A percentile compares a stretch with the other conserved stretches of the same genome.
These are phyloP conservation scores for Macrotis lagotis DNA, from an alignment of 2,113 vertebrate genomes.

Conservation along the genomic window DNA sequence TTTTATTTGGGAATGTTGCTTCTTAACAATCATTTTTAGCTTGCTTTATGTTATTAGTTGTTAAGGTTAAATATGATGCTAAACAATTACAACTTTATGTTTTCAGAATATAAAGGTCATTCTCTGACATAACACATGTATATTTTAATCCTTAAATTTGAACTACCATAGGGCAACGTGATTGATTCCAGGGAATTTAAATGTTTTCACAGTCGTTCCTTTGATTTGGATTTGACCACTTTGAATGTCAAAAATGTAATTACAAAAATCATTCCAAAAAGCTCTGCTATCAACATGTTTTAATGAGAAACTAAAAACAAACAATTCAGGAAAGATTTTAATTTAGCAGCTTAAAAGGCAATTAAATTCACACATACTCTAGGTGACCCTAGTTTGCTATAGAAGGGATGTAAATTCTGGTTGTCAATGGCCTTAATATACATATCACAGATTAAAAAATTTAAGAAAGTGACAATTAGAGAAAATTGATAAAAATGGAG, in stretches of 20 bases:
- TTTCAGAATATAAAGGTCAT: constrained; percentile 58
- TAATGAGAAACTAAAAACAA: constrained; percentile 38
- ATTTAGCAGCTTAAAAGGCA: constrained; percentile 65
- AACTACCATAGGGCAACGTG: constrained; percentile 1
- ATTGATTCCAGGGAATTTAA: constrained; percentile 45
- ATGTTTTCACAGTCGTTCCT: constrained; percentile 20
- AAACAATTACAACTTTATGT: constrained; percentile 12
- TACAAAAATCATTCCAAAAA: constrained; percentile 58
- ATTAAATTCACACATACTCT: constrained; percentile 52
- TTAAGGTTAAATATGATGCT: constrained; percentile 26
- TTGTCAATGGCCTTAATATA: constrained; percentile 41
- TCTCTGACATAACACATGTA: not conserved
- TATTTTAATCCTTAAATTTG: not conserved
- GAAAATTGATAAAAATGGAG: constrained; percentile 33
- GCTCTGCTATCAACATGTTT: constrained; percentile 43
- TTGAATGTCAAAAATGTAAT: constrained; percentile 64
- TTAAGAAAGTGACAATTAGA: constrained; percentile 51
- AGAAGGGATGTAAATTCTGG: constrained; percentile 61
- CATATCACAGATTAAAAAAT: not conserved
- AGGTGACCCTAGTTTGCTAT: constrained; percentile 4
- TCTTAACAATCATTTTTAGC: constrained; percentile 30
- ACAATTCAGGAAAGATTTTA: constrained; percentile 47
- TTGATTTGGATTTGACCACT: constrained; percentile 47
- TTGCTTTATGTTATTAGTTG: not conserved
- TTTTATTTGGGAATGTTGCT: constrained; percentile 61